Evolutionary conservation across 2,113 vertebrate genomes (phyloP).

Genomic region (Cyrtonyx montezumae): DNA sequence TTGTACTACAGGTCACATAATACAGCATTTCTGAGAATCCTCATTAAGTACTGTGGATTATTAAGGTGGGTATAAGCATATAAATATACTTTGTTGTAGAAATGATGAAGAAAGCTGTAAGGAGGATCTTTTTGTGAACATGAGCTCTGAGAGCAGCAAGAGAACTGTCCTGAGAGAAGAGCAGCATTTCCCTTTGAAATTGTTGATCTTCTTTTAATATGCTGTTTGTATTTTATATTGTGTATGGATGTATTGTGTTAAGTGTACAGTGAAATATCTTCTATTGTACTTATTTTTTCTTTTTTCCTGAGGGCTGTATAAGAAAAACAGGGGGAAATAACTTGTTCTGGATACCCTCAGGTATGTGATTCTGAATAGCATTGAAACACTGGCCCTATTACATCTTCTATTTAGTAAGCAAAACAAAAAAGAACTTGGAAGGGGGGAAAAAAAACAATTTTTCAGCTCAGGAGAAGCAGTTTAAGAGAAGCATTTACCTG

Average conservation of each 20-base stretch:
- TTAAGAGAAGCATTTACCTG: constrained; percentile 11
- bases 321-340: not conserved
- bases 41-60: not conserved
- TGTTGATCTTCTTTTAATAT: not conserved
- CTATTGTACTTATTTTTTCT: not conserved
- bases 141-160: not conserved
- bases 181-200: not conserved
- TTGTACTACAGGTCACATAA: not conserved
- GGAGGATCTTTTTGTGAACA: not conserved
- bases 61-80: too few species aligned
- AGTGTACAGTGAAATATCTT: not conserved
- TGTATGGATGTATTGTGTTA: not conserved
- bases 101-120: not conserved
- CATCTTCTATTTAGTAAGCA: not conserved
- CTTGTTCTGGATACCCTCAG: not conserved
- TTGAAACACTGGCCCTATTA: not conserved
- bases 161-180: not conserved
- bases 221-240: not conserved
- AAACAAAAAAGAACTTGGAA: not conserved
- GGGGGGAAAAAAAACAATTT: not conserved
- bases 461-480: not conserved
- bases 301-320: not conserved
- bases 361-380: not conserved
- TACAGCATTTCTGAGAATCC: not conserved
- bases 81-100: not conserved